A percentile compares a stretch with the other conserved stretches of the same genome.
These are phyloP conservation scores for Syrphus vitripennis DNA, from an alignment of 2,888 invertebrate genomes.

Conservation along the genomic window DNA sequence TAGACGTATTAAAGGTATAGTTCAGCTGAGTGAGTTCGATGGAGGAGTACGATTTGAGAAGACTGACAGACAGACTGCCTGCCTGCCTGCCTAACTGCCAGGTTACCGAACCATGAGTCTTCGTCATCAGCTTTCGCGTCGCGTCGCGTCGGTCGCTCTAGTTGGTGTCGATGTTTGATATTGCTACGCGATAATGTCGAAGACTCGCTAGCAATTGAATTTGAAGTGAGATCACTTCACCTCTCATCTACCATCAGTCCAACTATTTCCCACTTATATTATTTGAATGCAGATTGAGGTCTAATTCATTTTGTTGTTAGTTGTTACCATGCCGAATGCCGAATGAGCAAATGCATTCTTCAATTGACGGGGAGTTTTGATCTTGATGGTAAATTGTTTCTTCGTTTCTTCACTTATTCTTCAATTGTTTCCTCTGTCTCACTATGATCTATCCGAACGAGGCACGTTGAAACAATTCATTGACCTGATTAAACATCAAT, in stretches of 20 bases:
- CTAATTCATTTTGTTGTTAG: constrained; percentile 23
- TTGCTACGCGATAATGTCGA: constrained; percentile 46
- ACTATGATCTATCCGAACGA: neutral
- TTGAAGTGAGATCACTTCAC: constrained; percentile 38
- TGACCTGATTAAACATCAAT: constrained; percentile 56
- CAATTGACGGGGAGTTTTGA: constrained; percentile 19
- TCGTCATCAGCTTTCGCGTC: neutral
- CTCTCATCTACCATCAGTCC: neutral
- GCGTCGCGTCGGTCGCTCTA: neutral
- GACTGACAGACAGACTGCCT: constrained; percentile 26
- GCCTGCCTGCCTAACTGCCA: constrained; percentile 31
- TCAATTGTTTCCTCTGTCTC: neutral
- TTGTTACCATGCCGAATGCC: constrained; percentile 15
- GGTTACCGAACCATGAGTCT: constrained; percentile 25
- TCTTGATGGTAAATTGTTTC: constrained; percentile 49
- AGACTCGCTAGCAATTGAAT: constrained; percentile 58
- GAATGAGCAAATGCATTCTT: constrained; percentile 20
- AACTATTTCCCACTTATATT: constrained; percentile 46
- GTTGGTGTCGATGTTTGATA: constrained; percentile 56
- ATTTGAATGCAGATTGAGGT: constrained; percentile 64
- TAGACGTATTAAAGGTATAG: constrained; percentile 19
- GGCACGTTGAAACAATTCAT: constrained; percentile 43
- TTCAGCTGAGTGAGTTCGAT: neutral
- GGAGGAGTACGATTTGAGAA: neutral
- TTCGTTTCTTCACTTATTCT: constrained; percentile 18